Evolutionary conservation across 1,140 invertebrate species (phyloP).

Genomic region (Meteorus sp.): DNA sequence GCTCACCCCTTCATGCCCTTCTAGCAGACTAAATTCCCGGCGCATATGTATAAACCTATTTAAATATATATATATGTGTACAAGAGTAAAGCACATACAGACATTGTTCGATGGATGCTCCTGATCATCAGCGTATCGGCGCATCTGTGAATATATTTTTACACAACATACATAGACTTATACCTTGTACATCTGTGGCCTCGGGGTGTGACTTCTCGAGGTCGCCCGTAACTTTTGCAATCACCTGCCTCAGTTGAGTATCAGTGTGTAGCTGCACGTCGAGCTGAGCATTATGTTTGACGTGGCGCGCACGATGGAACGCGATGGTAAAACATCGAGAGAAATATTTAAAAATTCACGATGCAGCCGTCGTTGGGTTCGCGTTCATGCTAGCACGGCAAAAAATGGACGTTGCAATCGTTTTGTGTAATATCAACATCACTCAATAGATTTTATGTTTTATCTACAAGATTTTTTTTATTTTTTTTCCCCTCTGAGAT

Average conservation of each 20-base stretch:
- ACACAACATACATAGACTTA: neutral
- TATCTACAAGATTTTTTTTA: too few relatives aligned
- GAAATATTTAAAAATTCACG: conserved; percentile 1
- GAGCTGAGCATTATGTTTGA: conserved; percentile 1
- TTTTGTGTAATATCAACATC: too few relatives aligned
- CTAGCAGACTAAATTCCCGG: too few relatives aligned
- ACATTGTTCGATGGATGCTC: neutral
- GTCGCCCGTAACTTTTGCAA: neutral
- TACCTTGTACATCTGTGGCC: conserved; percentile 8
- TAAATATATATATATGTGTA: too few relatives aligned
- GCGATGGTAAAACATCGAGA: too few relatives aligned
- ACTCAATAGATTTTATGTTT: too few relatives aligned
- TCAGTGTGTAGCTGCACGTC: neutral
- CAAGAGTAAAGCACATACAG: too few relatives aligned
- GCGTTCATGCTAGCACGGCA: neutral
- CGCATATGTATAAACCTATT: too few relatives aligned
- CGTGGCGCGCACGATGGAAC: too few relatives aligned
- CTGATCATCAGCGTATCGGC: neutral
- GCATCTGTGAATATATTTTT: neutral
- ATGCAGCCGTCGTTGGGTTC: neutral
- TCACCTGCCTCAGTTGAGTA: conserved; percentile 4
- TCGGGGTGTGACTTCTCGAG: conserved; percentile 12
- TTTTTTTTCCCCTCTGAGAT: too few relatives aligned
- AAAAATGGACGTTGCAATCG: too few relatives aligned
- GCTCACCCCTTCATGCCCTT: neutral